Evolutionary conservation across 1,140 invertebrate genomes (phyloP).

Genomic region (Drosophila mayri): DNA sequence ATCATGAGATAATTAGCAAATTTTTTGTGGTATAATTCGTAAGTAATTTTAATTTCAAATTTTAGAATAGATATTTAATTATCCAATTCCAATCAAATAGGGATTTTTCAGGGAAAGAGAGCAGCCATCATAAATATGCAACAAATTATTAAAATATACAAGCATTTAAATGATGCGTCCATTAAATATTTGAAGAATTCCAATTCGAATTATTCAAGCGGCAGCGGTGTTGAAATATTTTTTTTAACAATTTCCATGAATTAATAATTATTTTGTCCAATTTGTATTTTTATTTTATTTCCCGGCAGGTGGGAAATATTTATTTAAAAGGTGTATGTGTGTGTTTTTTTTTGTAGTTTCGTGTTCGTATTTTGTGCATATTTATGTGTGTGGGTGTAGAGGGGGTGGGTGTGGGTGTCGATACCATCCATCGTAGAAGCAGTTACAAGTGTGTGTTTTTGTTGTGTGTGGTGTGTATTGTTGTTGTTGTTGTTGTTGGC

Average conservation of each 20-base stretch:
- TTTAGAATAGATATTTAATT: background rate
- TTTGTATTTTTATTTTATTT: conserved; percentile 8
- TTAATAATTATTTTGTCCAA: conserved; percentile 43
- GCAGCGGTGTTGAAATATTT: conserved; percentile 55
- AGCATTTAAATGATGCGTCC: conserved; percentile 68
- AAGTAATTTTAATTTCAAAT: background rate
- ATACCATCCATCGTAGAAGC: conserved; percentile 84
- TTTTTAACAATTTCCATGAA: conserved; percentile 36
- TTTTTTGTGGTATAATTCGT: background rate
- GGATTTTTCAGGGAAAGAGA: conserved; percentile 5
- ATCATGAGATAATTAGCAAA: background rate
- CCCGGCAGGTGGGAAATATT: conserved; percentile 7
- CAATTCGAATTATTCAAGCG: conserved; percentile 69
- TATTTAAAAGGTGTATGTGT: conserved; percentile 9
- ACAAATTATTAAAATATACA: conserved; percentile 52
- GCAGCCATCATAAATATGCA: conserved; percentile 34
- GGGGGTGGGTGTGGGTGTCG: conserved; percentile 35
- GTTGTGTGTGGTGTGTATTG: conserved; percentile 31
- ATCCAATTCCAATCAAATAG: conserved; percentile 21
- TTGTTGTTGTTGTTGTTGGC: conserved; percentile 38
- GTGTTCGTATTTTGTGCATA: conserved; percentile 26
- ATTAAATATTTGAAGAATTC: conserved; percentile 70
- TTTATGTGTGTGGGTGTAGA: conserved; percentile 24
- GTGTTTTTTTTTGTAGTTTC: conserved; percentile 21
- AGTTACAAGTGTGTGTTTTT: conserved; percentile 61